Percentiles rank a stretch among this genome's conserved stretches.
phyloP scores from a whole-genome alignment of 1,140 invertebrate species.

The Pteromalus puparum region DNA sequence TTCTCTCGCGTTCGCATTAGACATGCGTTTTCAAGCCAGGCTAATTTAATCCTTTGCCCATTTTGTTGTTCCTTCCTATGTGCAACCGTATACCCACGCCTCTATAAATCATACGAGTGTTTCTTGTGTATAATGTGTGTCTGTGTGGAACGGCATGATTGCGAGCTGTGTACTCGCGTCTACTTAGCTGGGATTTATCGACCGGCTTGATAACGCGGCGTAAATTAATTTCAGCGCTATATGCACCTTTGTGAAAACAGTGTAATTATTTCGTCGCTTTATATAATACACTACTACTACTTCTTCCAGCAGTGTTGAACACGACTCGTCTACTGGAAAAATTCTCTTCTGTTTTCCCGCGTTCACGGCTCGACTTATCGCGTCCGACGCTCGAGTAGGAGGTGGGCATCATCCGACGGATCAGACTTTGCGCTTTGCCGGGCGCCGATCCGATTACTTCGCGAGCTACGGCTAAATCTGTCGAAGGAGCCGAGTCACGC shows the following conservation, averaged over 20 bases:
- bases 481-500: conserved; percentile 38
- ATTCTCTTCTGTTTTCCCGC: conserved; percentile 22
- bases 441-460: conserved; percentile 43
- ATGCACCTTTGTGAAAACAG: not conserved
- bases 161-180: not conserved
- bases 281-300: too few relatives aligned
- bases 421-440: conserved; percentile 47
- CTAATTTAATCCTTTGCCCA: conserved; percentile 37
- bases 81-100: not conserved
- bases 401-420: conserved; percentile 29
- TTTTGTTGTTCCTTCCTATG: conserved; percentile 1
- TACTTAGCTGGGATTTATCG: not conserved
- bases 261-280: not conserved
- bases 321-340: not conserved
- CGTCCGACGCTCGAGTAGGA: not conserved
- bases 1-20: not conserved
- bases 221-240: not conserved
- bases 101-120: conserved; percentile 14
- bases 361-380: conserved; percentile 19
- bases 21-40: conserved; percentile 18
- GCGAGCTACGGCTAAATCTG: conserved; percentile 39
- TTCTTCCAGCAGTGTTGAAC: too few relatives aligned
- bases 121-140: not conserved
- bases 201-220: not conserved
- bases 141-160: not conserved